Conservation (phyloP, 2,113 vertebrate species). For the Podocnemis expansa region DNA sequence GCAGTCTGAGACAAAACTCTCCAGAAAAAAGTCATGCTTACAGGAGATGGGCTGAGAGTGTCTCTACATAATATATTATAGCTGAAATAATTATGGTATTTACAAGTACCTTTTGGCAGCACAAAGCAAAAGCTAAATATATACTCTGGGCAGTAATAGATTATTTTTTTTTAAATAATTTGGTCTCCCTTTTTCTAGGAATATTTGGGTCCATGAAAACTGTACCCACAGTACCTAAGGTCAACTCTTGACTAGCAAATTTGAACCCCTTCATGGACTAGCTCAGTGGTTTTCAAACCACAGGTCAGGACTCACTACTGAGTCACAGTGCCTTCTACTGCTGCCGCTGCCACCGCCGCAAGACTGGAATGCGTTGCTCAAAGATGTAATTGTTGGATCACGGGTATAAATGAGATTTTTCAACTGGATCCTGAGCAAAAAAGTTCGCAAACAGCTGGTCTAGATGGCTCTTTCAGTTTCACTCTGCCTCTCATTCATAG, state of each 20-base stretch:
- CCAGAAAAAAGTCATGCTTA: fast-evolving
- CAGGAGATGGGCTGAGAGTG: fast-evolving
- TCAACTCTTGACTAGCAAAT: not conserved
- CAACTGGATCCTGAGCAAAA: no score
- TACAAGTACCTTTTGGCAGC: not conserved
- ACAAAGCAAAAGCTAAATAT: not conserved
- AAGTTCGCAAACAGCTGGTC: no score
- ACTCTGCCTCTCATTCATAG: not conserved
- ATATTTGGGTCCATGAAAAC: not conserved
- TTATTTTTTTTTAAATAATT: not conserved
- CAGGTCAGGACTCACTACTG: no score
- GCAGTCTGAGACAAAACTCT: no score
- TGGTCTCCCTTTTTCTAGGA: not conserved
- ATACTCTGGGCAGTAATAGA: not conserved
- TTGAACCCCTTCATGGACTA: not conserved
- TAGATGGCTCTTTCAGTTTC: not conserved
- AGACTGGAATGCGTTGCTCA: no score
- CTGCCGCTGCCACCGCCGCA: no score
- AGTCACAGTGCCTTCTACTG: no score
- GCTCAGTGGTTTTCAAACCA: no score
- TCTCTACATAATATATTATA: fast-evolving
- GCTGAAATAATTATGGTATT: not conserved
- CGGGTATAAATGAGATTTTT: no score
- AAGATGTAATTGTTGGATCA: no score
- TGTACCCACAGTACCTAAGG: not conserved